Percentiles rank a stretch among this genome's conserved stretches.
phyloP scores from a whole-genome alignment of 2,113 vertebrate genomes.

The Megaleporinus macrocephalus region DNA sequence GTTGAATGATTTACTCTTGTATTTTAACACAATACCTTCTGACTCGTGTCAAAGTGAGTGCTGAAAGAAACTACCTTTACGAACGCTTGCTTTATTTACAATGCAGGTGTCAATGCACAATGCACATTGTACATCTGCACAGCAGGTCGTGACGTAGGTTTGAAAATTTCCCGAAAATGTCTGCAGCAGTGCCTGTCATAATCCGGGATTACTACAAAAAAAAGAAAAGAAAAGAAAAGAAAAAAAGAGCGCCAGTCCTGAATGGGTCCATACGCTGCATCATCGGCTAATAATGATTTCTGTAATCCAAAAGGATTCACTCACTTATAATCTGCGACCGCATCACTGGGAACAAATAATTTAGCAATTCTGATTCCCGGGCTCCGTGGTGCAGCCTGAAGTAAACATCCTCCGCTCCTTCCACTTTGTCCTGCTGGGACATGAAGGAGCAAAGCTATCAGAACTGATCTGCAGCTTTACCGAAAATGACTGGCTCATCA shows the following conservation, averaged over 20 bases:
- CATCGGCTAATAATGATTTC: not conserved
- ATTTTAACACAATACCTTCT: not conserved
- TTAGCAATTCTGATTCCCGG: not conserved
- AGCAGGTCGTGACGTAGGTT: not conserved
- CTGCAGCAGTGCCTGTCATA: not conserved
- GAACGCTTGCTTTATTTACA: not conserved
- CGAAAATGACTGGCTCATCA: not conserved
- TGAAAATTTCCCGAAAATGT: not conserved
- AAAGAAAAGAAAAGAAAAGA: not conserved
- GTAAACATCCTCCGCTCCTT: slow-evolving; percentile 13
- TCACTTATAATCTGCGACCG: slow-evolving; percentile 8
- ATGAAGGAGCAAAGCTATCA: slow-evolving; percentile 15
- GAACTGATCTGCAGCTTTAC: not conserved
- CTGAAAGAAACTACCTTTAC: not conserved
- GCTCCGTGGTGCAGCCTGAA: not conserved
- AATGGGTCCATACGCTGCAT: not conserved
- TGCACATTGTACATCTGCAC: not conserved
- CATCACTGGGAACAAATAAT: not conserved
- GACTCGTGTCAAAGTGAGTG: not conserved
- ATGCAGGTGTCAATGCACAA: not conserved
- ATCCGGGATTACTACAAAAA: slow-evolving; percentile 29
- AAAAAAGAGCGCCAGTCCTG: not conserved
- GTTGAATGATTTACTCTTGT: slow-evolving; percentile 6
- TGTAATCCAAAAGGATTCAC: slow-evolving; percentile 5
- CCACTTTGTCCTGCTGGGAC: slow-evolving; percentile 4